Conservation (phyloP, 1,140 invertebrate genomes). For the Oryctes rhinoceros region DNA sequence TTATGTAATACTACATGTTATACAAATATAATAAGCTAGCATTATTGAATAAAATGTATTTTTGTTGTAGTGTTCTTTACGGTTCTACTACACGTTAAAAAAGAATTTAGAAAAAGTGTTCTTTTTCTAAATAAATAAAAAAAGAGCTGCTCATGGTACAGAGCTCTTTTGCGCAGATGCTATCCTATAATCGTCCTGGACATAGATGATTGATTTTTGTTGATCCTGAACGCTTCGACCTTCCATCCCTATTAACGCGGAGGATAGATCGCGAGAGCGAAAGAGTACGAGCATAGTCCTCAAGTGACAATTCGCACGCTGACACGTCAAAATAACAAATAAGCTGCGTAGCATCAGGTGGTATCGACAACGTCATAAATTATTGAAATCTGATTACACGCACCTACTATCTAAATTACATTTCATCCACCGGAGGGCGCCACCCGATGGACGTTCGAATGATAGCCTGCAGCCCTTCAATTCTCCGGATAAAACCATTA, state of each 20-base stretch:
- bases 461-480: slow-evolving; percentile 31
- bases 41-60: too few relatives aligned
- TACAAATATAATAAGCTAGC: too few relatives aligned
- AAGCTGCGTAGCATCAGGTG: slow-evolving; percentile 35
- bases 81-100: too few relatives aligned
- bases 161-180: background rate
- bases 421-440: slow-evolving; percentile 21
- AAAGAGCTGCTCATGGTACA: background rate
- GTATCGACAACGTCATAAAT: slow-evolving; percentile 37
- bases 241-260: background rate
- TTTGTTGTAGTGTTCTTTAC: too few relatives aligned
- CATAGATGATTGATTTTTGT: slow-evolving; percentile 29
- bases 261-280: background rate
- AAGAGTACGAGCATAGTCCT: background rate
- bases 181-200: background rate
- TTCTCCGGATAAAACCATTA: slow-evolving; percentile 37
- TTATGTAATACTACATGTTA: too few relatives aligned
- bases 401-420: slow-evolving; percentile 33
- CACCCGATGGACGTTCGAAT: slow-evolving; percentile 30
- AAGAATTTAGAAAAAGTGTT: background rate
- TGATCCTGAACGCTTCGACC: background rate
- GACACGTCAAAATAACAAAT: slow-evolving; percentile 34
- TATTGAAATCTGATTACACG: slow-evolving; percentile 34
- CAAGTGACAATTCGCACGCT: slow-evolving; percentile 28
- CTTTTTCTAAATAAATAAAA: too few relatives aligned